Evolutionary conservation across 2,797 vertebrate genomes (phyloP).

Genomic region (Lacerta bilineata): DNA sequence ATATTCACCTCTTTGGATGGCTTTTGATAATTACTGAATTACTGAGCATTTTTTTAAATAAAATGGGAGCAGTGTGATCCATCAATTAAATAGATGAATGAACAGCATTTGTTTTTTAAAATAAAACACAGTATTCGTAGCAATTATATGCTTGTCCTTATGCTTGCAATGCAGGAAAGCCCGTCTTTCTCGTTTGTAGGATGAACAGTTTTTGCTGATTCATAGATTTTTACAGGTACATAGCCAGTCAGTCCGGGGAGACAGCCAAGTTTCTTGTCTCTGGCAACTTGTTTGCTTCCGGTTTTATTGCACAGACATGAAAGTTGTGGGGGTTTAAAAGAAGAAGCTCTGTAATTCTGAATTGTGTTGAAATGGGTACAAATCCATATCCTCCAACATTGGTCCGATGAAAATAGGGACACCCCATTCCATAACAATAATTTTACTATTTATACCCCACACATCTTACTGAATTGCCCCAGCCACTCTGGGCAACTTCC

Average conservation of each 20-base stretch:
- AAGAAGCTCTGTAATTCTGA: constrained; percentile 41
- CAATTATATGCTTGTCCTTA: constrained; percentile 57
- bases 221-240: constrained; percentile 64
- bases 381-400: not conserved
- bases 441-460: too few relatives aligned
- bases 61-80: constrained; percentile 65
- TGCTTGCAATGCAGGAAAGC: constrained; percentile 58
- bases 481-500: too few relatives aligned
- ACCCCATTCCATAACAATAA: too few relatives aligned
- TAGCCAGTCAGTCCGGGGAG: constrained; percentile 69
- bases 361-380: not conserved
- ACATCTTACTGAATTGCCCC: too few relatives aligned
- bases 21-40: constrained; percentile 67
- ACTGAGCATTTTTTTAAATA: constrained; percentile 53
- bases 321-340: constrained; percentile 33
- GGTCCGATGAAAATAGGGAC: too few relatives aligned
- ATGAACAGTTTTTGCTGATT: constrained; percentile 67
- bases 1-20: constrained; percentile 61
- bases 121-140: constrained; percentile 64
- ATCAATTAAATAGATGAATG: constrained; percentile 61
- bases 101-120: constrained; percentile 61
- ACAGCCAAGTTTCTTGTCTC: constrained; percentile 64
- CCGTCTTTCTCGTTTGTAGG: constrained; percentile 68
- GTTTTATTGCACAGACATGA: constrained; percentile 48
- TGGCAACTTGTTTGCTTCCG: constrained; percentile 55